phyloP scores from a whole-genome alignment of 2,888 invertebrate species.

The Agonopterix heracliana region DNA sequence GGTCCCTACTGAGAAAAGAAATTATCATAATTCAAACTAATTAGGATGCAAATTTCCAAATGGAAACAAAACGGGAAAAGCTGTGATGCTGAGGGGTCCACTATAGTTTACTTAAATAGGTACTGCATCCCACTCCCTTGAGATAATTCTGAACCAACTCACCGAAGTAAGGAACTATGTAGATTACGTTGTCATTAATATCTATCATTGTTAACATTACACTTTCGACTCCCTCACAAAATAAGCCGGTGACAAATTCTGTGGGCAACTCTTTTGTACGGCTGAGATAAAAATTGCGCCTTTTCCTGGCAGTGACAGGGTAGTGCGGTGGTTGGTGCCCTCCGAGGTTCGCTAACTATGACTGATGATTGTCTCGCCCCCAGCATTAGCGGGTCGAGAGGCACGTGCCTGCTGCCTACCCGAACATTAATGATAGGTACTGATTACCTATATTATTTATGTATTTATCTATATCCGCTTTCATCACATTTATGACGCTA shows the following conservation, averaged over 20 bases:
- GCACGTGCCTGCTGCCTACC: conserved; percentile 48
- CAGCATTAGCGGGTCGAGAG: conserved; percentile 43
- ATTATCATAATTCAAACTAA: too few relatives aligned
- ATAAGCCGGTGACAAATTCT: conserved; percentile 66
- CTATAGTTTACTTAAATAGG: too few relatives aligned
- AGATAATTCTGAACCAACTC: background rate
- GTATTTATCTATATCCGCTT: background rate
- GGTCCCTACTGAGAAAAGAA: too few relatives aligned
- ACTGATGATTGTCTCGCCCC: conserved; percentile 65
- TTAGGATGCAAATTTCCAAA: too few relatives aligned
- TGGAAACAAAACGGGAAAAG: too few relatives aligned
- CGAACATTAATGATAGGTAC: conserved; percentile 35
- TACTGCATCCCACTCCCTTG: too few relatives aligned
- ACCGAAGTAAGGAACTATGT: background rate
- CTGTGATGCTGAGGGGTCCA: too few relatives aligned
- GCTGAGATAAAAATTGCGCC: conserved; percentile 62
- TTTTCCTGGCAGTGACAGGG: conserved; percentile 55
- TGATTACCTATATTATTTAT: conserved; percentile 2
- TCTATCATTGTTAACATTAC: conserved; percentile 34
- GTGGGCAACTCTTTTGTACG: conserved; percentile 67
- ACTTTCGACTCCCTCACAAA: conserved; percentile 37
- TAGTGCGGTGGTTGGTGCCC: conserved; percentile 37
- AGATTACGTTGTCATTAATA: conserved; percentile 7
- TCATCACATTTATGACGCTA: too few relatives aligned
- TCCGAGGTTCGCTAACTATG: conserved; percentile 58